A percentile compares a stretch with the other conserved stretches of the same genome.
These are phyloP conservation scores for Coluber constrictor DNA, from an alignment of 2,797 vertebrate genomes.

Conservation along the genomic window DNA sequence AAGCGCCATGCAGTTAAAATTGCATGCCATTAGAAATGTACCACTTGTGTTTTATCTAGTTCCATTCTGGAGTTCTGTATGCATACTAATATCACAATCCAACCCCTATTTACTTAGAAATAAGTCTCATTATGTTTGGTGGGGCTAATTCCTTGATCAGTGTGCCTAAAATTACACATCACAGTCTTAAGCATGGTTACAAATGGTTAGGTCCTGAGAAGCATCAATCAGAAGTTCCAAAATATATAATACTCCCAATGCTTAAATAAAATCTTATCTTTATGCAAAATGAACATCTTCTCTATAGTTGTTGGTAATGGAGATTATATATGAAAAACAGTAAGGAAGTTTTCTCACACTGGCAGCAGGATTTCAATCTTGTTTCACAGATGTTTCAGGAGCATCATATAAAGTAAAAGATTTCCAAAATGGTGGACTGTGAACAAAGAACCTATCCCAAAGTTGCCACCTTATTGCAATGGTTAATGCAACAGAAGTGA, in stretches of 20 bases:
- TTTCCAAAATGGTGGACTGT: not conserved
- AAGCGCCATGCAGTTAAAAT: slow-evolving; percentile 24
- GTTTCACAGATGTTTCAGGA: not conserved
- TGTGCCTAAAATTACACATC: not conserved
- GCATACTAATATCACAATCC: not conserved
- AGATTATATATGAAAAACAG: not conserved
- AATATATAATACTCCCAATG: not conserved
- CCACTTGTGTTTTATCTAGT: not conserved
- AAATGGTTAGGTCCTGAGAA: not conserved
- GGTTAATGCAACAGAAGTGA: not conserved
- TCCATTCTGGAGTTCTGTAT: not conserved
- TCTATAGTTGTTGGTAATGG: not conserved
- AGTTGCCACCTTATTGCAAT: not conserved
- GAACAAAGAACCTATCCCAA: not conserved
- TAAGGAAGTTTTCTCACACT: not conserved
- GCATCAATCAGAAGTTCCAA: not conserved
- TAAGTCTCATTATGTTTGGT: not conserved
- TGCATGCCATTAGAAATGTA: slow-evolving; percentile 6
- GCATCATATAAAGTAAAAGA: not conserved
- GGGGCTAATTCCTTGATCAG: not conserved
- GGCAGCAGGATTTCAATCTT: not conserved
- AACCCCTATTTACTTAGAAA: not conserved
- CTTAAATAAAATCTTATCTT: not conserved
- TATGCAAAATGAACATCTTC: not conserved
- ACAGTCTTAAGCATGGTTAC: not conserved